Evolutionary conservation across 1,140 invertebrate genomes (phyloP), one percentile per base, ranked within the genome.

Genomic region (Cydia strobilella): DNA sequence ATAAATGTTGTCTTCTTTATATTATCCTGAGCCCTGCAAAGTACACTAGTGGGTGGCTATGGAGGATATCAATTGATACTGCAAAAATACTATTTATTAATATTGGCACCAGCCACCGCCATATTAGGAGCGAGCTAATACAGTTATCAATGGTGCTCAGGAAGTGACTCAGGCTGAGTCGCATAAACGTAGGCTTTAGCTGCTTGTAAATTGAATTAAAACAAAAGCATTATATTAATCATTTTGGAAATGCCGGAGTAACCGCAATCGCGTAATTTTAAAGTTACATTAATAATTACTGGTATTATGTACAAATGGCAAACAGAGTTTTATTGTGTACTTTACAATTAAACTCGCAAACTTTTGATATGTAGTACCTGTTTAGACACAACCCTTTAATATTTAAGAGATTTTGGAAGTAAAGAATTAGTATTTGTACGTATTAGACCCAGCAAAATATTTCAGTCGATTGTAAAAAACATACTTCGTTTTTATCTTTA

Each of bases 91-190:
- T 20, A 59, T 59, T 59, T 23, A 59, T 59, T 59, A 59, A 59
- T 59, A 59, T 59, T 59, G 54, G 27, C 63, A 31, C 3, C 23
- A 5, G 63, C 4, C 63, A 7, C 15, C 31, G 31, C 65, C 65
- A 69, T 69, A 69, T 69, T 69, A 69, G 65, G 65, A 18, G 27
- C 65, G 27, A 39, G n/a, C 54, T 59, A 59, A 69, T 18, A 35
- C 65, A 69, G 27, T 69, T 42, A 69, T 69, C 65, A 69, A 69
- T 69, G 31, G 27, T 18, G 27, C 25, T 35, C 65, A 69, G 65
- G 65, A 69, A 69, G 31, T 69, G 65, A 69, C 65, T 69, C 65
- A 69, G 65, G 9, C n/a, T n/a, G n/a, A n/a, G n/a, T n/a, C 65
- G 54, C 54, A 23, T 23, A 10, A 23, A 23, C 18, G 18, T 59